phyloP scores from a whole-genome alignment of 2,113 vertebrate genomes.

The Himantopus leucocephalus region DNA sequence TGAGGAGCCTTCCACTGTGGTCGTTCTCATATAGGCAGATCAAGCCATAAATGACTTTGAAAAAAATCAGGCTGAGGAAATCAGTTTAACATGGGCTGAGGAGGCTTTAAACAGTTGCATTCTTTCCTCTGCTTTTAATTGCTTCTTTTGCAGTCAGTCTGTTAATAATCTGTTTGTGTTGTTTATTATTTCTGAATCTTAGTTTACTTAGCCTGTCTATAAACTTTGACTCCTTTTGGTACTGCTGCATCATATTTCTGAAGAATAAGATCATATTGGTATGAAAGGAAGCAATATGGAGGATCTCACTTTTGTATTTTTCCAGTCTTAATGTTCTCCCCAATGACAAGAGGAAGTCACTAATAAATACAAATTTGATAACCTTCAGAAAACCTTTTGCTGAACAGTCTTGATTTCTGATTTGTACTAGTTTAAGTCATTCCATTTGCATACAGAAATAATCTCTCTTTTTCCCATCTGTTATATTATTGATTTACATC shows the following conservation, averaged over 20 bases:
- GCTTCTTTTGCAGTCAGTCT: neutral
- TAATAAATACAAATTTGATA: conserved; percentile 52
- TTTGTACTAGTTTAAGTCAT: conserved; percentile 44
- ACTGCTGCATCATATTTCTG: neutral
- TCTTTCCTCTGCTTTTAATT: neutral
- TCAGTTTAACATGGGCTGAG: neutral
- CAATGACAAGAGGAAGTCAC: neutral
- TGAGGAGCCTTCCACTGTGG: neutral
- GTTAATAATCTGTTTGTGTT: neutral
- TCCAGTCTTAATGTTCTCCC: neutral
- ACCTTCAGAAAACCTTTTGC: conserved; percentile 32
- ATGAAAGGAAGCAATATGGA: neutral
- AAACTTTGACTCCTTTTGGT: neutral
- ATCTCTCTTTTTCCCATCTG: conserved; percentile 50
- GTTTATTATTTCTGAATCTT: neutral
- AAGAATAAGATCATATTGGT: neutral
- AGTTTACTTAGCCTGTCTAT: neutral
- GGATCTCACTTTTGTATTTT: neutral
- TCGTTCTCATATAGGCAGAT: neutral
- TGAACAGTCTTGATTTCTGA: neutral
- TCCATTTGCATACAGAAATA: conserved; percentile 60
- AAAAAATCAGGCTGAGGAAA: neutral
- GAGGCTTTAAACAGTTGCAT: neutral
- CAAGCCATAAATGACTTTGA: neutral
- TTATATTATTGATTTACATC: conserved; percentile 57